A percentile compares a stretch with the other conserved stretches of the same genome.
Evolutionary conservation across 2,113 vertebrate species (phyloP).

Genomic region (Coptodon rendalli): DNA sequence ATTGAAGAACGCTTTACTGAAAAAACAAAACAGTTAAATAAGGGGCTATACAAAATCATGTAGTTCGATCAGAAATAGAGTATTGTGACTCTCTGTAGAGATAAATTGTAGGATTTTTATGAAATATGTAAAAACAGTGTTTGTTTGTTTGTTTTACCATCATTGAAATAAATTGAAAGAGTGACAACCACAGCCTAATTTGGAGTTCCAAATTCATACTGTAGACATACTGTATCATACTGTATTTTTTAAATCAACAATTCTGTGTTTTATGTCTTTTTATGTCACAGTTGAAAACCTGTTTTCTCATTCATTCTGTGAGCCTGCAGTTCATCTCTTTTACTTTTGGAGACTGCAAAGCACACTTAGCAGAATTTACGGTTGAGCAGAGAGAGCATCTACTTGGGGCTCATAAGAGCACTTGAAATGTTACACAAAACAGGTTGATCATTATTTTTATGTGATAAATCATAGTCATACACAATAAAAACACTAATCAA

Average conservation of each 20-base stretch:
- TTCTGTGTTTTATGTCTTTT: background rate
- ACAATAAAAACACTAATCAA: background rate
- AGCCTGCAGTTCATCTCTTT: fast-evolving
- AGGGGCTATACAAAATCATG: fast-evolving
- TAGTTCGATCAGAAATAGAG: background rate
- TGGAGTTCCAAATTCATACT: background rate
- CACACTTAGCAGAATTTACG: fast-evolving
- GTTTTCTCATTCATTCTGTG: background rate
- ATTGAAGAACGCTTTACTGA: background rate
- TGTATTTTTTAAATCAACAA: background rate
- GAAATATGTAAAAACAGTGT: background rate
- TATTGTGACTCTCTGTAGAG: background rate
- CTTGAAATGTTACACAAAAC: background rate
- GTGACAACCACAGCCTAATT: fast-evolving
- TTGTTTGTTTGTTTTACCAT: background rate
- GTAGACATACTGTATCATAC: background rate
- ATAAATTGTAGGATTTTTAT: background rate
- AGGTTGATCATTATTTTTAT: background rate
- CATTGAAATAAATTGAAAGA: background rate
- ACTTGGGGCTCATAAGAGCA: background rate
- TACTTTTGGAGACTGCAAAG: background rate
- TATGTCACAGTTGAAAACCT: background rate
- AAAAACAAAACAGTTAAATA: too few species aligned
- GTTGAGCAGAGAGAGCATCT: background rate
- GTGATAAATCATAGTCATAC: background rate